Base-by-base conservation (phyloP, 2,797 vertebrate genomes). In the Microctenopoma steveboyesi region DNA sequence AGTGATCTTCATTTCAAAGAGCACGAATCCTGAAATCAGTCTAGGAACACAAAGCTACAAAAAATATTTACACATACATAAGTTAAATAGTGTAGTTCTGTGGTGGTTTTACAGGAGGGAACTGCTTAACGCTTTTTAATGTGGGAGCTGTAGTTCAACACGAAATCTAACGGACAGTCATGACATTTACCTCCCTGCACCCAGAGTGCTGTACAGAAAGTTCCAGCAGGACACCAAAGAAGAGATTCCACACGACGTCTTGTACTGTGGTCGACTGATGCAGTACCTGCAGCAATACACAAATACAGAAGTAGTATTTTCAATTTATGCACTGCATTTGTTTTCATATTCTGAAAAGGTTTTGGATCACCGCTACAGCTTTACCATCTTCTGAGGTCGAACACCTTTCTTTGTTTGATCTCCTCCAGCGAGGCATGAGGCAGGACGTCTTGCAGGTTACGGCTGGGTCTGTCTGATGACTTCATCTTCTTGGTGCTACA, bases 191-290 rank as follows among this genome's bases (percentile, higher is more conserved):
- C 95, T 98, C 75, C 98, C 98, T 82, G 97, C 94, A 85, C 98
- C 98, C 84, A 98, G 86, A 1, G 96, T 96, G 91, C 98, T 99
- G 85, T 97, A 99, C 54, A 99, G 88, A 86, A 98, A 99, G 92
- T 99, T 99, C 98, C 98, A 99, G 88, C 96, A 98, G 63, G 98
- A 99, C 48, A 98, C 93, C 74, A 99, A 75, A 0, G 98, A 99
- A 3, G 98, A 99, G 90, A 99, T 98, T 30, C 98, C 98, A 95
- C 98, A 99, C 1, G 98, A 99, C 3, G 96, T 99, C 92, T 99
- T 99, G 89, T 99, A 99, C 62, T 99, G 98, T 4, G 98, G 98
- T 40, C 98, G 95, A 80, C 98, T 99, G 88, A 99, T 95, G 87
- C 98, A 98, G 86, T 99, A 99, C 98, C 98, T 99, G 76, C 25